Conservation (phyloP, 2,888 invertebrate species). For the Tenthredo distinguenda region DNA sequence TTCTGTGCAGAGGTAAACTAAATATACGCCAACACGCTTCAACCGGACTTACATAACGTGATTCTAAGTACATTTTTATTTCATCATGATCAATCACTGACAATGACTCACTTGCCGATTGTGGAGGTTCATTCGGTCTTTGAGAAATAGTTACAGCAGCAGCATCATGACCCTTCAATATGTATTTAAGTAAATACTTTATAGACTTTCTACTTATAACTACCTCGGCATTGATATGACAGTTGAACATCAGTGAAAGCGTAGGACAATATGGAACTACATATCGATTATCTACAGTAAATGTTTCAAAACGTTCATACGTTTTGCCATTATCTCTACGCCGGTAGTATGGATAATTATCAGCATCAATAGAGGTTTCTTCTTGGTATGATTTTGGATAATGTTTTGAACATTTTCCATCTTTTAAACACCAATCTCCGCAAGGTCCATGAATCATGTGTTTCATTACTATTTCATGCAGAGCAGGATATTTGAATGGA, state of each 20-base stretch:
- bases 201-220: conserved; percentile 59
- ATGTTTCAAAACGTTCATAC: conserved; percentile 29
- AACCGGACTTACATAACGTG: conserved; percentile 69
- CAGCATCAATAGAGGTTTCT: conserved; percentile 53
- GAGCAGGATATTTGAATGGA: conserved; percentile 50
- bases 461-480: conserved; percentile 57
- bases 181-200: conserved; percentile 62
- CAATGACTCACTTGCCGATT: neutral
- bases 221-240: conserved; percentile 61
- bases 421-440: conserved; percentile 54
- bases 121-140: neutral
- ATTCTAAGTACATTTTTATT: conserved; percentile 66
- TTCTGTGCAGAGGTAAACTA: conserved; percentile 57
- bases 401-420: conserved; percentile 61
- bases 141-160: conserved; percentile 43
- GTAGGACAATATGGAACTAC: conserved; percentile 67
- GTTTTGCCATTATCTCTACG: conserved; percentile 55
- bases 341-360: conserved; percentile 59
- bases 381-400: conserved; percentile 60
- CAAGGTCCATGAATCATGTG: conserved; percentile 60
- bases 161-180: conserved; percentile 58
- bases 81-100: conserved; percentile 55
- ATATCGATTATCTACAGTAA: conserved; percentile 66
- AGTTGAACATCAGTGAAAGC: conserved; percentile 53
- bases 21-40: conserved; percentile 72